Evolutionary conservation across 2,888 invertebrate genomes (phyloP).

Genomic region (Lochmaea capreae): DNA sequence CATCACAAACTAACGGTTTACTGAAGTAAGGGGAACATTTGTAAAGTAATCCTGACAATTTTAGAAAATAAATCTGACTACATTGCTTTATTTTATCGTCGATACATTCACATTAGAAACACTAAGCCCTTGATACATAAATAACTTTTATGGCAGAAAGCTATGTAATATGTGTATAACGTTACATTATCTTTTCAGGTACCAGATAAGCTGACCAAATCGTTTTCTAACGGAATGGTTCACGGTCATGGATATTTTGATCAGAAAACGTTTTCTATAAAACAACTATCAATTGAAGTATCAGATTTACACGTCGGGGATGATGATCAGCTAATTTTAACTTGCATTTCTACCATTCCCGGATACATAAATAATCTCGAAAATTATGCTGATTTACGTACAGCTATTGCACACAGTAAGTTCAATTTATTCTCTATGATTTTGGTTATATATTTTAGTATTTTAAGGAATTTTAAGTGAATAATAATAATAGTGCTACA

Average conservation of each 20-base stretch:
- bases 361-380: slow-evolving; percentile 78
- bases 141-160: no score
- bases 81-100: no score
- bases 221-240: slow-evolving; percentile 66
- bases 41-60: no score
- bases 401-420: slow-evolving; percentile 80
- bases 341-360: slow-evolving; percentile 83
- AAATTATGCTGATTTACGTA: slow-evolving; percentile 79
- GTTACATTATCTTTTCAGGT: slow-evolving; percentile 61
- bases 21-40: no score
- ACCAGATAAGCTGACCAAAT: slow-evolving; percentile 63
- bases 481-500: no score
- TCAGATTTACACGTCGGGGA: slow-evolving; percentile 77
- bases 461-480: no score
- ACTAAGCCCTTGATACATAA: no score
- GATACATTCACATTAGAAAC: no score
- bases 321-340: slow-evolving; percentile 77
- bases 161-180: no score
- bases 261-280: slow-evolving; percentile 69
- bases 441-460: background rate
- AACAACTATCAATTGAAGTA: slow-evolving; percentile 80
- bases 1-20: no score
- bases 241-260: slow-evolving; percentile 68
- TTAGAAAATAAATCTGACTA: no score
- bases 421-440: slow-evolving; percentile 31